Conservation (phyloP, 2,797 vertebrate genomes). For the Monodelphis domestica region DNA sequence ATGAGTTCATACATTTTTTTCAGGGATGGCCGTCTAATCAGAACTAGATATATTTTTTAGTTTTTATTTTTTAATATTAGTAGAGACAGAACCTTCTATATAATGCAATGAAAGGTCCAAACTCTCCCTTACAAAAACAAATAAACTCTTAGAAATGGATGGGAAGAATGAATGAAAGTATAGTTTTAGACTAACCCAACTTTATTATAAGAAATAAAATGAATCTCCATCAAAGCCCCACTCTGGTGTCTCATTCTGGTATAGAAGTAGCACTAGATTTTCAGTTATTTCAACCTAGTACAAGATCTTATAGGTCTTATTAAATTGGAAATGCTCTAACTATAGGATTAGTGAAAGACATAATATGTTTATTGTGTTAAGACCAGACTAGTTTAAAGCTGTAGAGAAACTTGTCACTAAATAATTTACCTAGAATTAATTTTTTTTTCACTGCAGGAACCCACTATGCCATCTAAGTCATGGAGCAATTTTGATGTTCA, state of each 20-base stretch:
- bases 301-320: background rate
- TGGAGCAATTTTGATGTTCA: background rate
- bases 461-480: background rate
- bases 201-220: background rate
- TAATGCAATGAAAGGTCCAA: background rate
- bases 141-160: background rate
- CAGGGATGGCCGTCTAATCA: background rate
- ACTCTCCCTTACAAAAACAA: background rate
- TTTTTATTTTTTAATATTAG: background rate
- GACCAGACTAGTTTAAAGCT: background rate
- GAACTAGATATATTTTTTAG: background rate
- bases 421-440: background rate
- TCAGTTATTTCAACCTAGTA: background rate
- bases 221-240: background rate
- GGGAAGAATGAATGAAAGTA: background rate
- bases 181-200: background rate
- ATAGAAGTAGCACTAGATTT: background rate
- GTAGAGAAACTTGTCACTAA: background rate
- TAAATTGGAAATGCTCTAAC: background rate
- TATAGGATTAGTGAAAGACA: background rate
- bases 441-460: background rate
- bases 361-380: background rate
- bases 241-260: background rate
- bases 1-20: background rate
- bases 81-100: background rate